A percentile compares a stretch with the other conserved stretches of the same genome.
These are phyloP conservation scores for Cyanoderma ruficeps DNA, from an alignment of 2,113 vertebrate species.

Conservation along the genomic window DNA sequence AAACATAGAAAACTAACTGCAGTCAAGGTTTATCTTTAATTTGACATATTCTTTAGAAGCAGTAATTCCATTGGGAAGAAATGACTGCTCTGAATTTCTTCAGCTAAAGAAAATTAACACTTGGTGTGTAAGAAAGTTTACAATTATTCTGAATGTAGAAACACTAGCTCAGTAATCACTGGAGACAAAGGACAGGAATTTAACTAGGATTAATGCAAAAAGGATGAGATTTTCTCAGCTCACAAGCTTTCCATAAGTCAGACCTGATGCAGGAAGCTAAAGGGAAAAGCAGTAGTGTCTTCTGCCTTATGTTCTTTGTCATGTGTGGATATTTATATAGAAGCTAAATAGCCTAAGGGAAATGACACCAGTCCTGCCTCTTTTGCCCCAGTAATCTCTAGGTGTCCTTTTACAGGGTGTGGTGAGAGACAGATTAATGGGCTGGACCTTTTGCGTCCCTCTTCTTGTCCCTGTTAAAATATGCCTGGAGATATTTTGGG, in stretches of 20 bases:
- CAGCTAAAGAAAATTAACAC: background rate
- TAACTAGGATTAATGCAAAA: background rate
- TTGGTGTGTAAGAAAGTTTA: background rate
- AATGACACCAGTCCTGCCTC: background rate
- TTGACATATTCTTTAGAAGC: background rate
- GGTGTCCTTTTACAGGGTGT: background rate
- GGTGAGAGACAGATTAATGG: background rate
- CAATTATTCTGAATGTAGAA: background rate
- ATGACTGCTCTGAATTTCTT: background rate
- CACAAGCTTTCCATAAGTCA: background rate
- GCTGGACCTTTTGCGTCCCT: background rate
- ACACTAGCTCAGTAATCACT: background rate
- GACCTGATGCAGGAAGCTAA: background rate
- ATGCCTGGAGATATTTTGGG: background rate
- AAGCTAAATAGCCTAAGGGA: background rate
- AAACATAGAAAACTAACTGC: background rate
- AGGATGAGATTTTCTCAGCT: background rate
- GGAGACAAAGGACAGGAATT: background rate
- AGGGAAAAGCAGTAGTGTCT: background rate
- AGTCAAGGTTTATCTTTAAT: constrained; percentile 17
- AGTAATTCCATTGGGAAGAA: background rate
- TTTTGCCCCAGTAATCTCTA: background rate
- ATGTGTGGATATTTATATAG: background rate
- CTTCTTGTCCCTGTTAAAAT: background rate
- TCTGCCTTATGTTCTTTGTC: background rate